These are phyloP conservation scores for Odobenus rosmarus DNA, from an alignment of 2,113 vertebrate genomes.

Conservation along the genomic window DNA sequence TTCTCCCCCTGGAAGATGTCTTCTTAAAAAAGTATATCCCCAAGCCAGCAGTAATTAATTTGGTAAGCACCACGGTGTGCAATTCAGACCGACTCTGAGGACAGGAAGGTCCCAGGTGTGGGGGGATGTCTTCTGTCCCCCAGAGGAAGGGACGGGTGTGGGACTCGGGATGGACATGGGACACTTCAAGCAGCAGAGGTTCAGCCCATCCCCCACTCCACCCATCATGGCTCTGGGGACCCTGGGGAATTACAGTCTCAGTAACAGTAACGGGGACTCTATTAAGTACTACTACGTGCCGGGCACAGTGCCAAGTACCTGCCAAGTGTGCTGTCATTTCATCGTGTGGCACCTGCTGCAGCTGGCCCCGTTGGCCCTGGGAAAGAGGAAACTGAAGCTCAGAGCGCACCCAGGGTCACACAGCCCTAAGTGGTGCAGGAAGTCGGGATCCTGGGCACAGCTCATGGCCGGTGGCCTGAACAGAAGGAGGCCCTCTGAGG, in stretches of 20 bases:
- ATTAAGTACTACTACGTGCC: rapidly evolving
- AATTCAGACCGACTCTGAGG: neutral
- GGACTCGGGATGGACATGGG: neutral
- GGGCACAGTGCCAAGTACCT: neutral
- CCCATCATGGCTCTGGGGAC: neutral
- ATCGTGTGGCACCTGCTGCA: neutral
- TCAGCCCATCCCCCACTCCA: neutral
- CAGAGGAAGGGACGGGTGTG: neutral
- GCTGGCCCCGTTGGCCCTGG: neutral
- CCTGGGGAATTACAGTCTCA: neutral
- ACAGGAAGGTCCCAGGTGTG: neutral
- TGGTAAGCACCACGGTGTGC: neutral
- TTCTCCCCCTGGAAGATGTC: constrained; percentile 69
- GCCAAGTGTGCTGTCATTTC: neutral
- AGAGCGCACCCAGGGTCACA: neutral
- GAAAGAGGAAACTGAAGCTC: neutral
- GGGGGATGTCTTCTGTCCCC: neutral
- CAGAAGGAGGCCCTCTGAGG: neutral
- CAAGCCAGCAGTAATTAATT: constrained; percentile 57
- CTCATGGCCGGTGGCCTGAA: neutral
- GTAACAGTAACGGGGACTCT: neutral
- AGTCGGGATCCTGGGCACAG: neutral
- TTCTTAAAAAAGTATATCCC: constrained; percentile 70
- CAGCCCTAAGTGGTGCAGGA: neutral
- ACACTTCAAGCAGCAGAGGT: neutral